phyloP scores from a whole-genome alignment of 2,888 invertebrate species.

The Troilus luridus region DNA sequence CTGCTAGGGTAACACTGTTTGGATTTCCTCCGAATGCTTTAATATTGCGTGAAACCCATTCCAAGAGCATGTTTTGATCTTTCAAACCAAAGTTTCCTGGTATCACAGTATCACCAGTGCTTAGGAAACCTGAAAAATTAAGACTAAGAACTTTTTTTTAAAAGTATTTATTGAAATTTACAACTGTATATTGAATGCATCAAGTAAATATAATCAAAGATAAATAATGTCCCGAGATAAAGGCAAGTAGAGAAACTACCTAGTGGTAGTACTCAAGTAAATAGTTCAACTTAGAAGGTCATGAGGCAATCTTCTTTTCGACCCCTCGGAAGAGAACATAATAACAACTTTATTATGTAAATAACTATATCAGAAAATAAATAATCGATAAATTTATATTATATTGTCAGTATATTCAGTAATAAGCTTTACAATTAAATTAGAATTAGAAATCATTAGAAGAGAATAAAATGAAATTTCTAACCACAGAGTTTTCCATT shows the following conservation, averaged over 20 bases:
- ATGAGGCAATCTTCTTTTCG: too few relatives aligned
- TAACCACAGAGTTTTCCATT: neutral
- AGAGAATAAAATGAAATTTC: neutral
- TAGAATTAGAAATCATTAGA: too few relatives aligned
- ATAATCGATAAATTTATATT: neutral
- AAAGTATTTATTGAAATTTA: too few relatives aligned
- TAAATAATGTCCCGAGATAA: too few relatives aligned
- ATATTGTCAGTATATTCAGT: neutral
- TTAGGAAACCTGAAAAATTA: slow-evolving; percentile 77
- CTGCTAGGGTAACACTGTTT: slow-evolving; percentile 77
- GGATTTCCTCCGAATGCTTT: slow-evolving; percentile 72
- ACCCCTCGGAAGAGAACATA: too few relatives aligned
- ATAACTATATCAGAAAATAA: neutral
- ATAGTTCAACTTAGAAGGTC: too few relatives aligned
- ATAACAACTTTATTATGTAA: too few relatives aligned
- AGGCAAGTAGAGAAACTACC: too few relatives aligned
- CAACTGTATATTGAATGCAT: too few relatives aligned
- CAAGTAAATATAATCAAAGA: too few relatives aligned
- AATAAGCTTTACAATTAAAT: neutral
- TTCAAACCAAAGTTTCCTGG: slow-evolving; percentile 82
- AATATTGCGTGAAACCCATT: slow-evolving; percentile 75
- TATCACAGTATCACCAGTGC: slow-evolving; percentile 78
- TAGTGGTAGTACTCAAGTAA: too few relatives aligned
- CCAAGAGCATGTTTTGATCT: slow-evolving; percentile 79
- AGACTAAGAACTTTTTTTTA: neutral